These are phyloP conservation scores for Zaprionus davidi DNA, from an alignment of 1,140 invertebrate genomes.

Conservation along the genomic window DNA sequence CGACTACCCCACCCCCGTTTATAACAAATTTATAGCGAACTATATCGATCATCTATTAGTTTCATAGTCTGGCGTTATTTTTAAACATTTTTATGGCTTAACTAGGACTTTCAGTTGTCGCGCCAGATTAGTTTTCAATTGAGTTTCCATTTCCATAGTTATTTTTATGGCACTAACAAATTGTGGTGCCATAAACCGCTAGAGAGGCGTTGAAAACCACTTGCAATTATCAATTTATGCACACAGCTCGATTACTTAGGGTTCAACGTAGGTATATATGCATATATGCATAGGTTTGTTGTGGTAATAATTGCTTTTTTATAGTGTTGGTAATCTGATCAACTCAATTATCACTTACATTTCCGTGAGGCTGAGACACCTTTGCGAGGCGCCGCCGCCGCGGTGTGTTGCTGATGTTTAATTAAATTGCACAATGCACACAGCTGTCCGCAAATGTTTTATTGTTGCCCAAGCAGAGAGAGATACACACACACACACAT, in stretches of 20 bases:
- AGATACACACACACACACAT: neutral
- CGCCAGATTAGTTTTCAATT: slow-evolving; percentile 24
- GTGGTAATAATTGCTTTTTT: neutral
- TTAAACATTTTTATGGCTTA: slow-evolving; percentile 12
- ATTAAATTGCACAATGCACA: slow-evolving; percentile 51
- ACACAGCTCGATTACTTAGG: neutral
- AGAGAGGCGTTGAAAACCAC: neutral
- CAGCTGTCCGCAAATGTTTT: slow-evolving; percentile 45
- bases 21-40: neutral
- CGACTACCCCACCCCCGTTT: neutral
- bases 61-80: neutral
- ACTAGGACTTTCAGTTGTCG: slow-evolving; percentile 10
- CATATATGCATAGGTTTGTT: neutral
- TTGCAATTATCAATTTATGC: slow-evolving; percentile 28
- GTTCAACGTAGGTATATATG: neutral
- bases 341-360: slow-evolving; percentile 36
- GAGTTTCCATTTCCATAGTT: slow-evolving; percentile 16
- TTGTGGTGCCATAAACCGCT: slow-evolving; percentile 25
- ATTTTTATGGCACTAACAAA: slow-evolving; percentile 37
- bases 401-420: slow-evolving; percentile 22
- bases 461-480: slow-evolving; percentile 26
- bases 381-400: slow-evolving; percentile 25
- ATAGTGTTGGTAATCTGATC: slow-evolving; percentile 34
- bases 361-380: slow-evolving; percentile 12
- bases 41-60: neutral